Conservation (phyloP, 2,113 vertebrate genomes). For the Oryzias curvinotus region DNA sequence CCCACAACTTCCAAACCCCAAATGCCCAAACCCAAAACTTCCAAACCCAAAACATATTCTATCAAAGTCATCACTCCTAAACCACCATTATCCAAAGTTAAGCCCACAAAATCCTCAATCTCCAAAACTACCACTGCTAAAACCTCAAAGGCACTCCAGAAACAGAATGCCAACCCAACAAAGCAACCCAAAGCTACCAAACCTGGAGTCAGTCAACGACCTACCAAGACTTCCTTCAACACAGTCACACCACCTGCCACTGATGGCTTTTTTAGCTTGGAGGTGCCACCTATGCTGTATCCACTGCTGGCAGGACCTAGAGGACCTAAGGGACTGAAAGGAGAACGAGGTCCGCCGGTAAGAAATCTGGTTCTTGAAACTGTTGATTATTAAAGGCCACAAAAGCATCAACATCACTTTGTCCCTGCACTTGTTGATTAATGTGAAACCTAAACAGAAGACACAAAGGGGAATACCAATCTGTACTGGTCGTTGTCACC, state of each 20-base stretch:
- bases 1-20: conserved; percentile 56
- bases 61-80: conserved; percentile 55
- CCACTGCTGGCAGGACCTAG: conserved; percentile 79
- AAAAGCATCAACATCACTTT: background rate
- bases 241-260: conserved; percentile 75
- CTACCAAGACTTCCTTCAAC: conserved; percentile 62
- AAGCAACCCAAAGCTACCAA: conserved; percentile 52
- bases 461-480: background rate
- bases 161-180: conserved; percentile 57
- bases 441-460: conserved; percentile 6
- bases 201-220: conserved; percentile 45
- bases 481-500: conserved; percentile 13
- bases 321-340: conserved; percentile 85
- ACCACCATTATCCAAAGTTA: conserved; percentile 48
- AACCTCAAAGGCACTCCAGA: conserved; percentile 41
- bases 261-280: conserved; percentile 80
- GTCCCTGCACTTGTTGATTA: conserved; percentile 4
- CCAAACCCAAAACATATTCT: conserved; percentile 54
- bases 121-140: conserved; percentile 57
- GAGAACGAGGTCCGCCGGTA: conserved; percentile 86
- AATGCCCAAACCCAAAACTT: conserved; percentile 58
- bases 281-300: conserved; percentile 80
- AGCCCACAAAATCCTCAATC: conserved; percentile 51
- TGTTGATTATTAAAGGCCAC: conserved; percentile 1
- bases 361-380: conserved; percentile 48